These are phyloP conservation scores for Paraplagusia blochii DNA, from an alignment of 2,113 vertebrate genomes.

Conservation along the genomic window DNA sequence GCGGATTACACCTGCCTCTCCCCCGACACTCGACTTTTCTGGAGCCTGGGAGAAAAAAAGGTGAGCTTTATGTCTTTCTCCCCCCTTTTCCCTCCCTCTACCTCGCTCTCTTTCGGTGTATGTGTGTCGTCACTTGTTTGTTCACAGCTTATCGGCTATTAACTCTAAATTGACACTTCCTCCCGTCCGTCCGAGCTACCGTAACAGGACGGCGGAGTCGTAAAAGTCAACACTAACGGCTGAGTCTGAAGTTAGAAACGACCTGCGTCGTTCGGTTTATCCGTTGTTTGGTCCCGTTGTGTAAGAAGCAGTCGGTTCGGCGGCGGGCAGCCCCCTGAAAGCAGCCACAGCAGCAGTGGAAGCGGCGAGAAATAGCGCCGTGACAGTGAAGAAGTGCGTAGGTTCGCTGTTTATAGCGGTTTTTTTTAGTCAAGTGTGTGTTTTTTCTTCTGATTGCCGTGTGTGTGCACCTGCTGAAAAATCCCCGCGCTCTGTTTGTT, in stretches of 20 bases:
- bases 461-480: conserved; percentile 43
- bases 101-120: no score
- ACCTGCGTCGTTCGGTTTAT: conserved; percentile 16
- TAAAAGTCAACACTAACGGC: conserved; percentile 12
- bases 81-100: background rate
- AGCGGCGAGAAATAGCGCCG: conserved; percentile 10
- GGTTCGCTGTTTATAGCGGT: conserved; percentile 16
- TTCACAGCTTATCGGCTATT: conserved; percentile 1
- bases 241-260: conserved; percentile 31
- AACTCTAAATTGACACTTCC: conserved; percentile 55
- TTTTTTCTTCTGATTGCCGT: conserved; percentile 17
- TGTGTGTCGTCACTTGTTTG: no score
- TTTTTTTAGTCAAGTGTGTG: conserved; percentile 6
- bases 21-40: conserved; percentile 16
- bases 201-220: conserved; percentile 17
- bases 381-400: conserved; percentile 57
- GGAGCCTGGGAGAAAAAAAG: conserved; percentile 10
- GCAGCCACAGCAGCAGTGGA: conserved; percentile 21
- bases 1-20: background rate
- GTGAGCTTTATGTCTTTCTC: background rate
- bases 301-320: conserved; percentile 15
- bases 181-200: conserved; percentile 31
- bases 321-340: conserved; percentile 17
- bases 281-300: conserved; percentile 37
- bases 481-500: background rate